phyloP scores from a whole-genome alignment of 2,888 invertebrate species.

The Tigriopus californicus region DNA sequence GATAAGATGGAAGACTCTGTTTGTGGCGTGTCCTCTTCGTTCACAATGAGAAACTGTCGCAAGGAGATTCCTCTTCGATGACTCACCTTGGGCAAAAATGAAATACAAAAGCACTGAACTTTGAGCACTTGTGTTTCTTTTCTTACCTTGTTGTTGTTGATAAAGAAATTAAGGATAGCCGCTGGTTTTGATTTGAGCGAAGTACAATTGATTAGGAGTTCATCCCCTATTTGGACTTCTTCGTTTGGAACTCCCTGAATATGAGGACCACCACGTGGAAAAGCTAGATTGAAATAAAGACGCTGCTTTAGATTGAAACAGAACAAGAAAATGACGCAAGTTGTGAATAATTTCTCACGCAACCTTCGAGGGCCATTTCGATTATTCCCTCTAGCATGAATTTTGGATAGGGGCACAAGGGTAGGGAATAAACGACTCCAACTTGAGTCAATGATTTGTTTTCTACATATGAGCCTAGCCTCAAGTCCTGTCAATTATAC shows the following conservation, averaged over 20 bases:
- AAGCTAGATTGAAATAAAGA: no score
- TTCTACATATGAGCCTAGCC: no score
- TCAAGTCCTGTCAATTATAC: no score
- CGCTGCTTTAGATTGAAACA: no score
- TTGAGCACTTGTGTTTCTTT: no score
- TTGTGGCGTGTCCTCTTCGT: background rate
- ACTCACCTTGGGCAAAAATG: background rate
- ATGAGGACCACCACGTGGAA: slow-evolving; percentile 7
- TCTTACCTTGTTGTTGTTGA: slow-evolving; percentile 9
- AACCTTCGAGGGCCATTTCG: no score
- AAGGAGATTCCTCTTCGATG: background rate
- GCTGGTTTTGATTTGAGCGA: slow-evolving; percentile 9
- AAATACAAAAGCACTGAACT: background rate
- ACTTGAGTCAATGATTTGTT: no score
- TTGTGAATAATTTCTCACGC: no score
- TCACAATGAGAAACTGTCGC: background rate
- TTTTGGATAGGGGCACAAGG: no score
- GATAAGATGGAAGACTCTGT: slow-evolving; percentile 1
- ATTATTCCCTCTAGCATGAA: no score
- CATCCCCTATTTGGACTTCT: background rate
- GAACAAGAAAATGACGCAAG: no score
- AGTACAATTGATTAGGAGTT: background rate
- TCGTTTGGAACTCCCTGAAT: slow-evolving; percentile 8
- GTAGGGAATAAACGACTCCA: no score
- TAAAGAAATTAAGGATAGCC: slow-evolving; percentile 2